phyloP scores from a whole-genome alignment of 2,797 vertebrate species.

The Cynodonichthys magdalenae region DNA sequence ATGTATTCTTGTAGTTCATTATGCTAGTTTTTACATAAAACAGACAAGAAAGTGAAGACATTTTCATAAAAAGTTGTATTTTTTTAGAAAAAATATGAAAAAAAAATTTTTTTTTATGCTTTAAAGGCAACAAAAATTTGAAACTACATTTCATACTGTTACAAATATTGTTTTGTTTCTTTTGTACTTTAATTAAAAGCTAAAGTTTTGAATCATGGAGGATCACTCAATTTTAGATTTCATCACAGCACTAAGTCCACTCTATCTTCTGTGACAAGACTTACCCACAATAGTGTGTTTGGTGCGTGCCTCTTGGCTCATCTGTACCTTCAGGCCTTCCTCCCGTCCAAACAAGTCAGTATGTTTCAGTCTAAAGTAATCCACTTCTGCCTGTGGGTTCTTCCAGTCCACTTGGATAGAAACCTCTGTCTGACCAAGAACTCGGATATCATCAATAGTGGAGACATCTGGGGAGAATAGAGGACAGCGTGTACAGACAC shows the following conservation, averaged over 20 bases:
- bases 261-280: constrained; percentile 19
- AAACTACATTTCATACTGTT: neutral
- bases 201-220: no score
- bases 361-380: constrained; percentile 87
- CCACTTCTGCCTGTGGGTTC: constrained; percentile 82
- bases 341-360: constrained; percentile 75
- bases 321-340: constrained; percentile 77
- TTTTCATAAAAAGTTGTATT: no score
- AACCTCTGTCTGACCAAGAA: constrained; percentile 85
- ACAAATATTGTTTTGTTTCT: neutral
- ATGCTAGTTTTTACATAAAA: no score
- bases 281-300: constrained; percentile 85
- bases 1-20: no score
- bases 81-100: no score
- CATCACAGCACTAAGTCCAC: no score
- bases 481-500: constrained; percentile 31
- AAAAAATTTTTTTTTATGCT: no score
- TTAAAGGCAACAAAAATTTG: no score
- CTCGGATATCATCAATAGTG: constrained; percentile 76
- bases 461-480: constrained; percentile 73
- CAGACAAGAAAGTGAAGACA: no score
- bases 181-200: no score
- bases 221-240: neutral
- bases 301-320: constrained; percentile 85
- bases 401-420: constrained; percentile 91